Conservation (phyloP, 2,888 invertebrate genomes). For the Cryptocheilus praepositus region DNA sequence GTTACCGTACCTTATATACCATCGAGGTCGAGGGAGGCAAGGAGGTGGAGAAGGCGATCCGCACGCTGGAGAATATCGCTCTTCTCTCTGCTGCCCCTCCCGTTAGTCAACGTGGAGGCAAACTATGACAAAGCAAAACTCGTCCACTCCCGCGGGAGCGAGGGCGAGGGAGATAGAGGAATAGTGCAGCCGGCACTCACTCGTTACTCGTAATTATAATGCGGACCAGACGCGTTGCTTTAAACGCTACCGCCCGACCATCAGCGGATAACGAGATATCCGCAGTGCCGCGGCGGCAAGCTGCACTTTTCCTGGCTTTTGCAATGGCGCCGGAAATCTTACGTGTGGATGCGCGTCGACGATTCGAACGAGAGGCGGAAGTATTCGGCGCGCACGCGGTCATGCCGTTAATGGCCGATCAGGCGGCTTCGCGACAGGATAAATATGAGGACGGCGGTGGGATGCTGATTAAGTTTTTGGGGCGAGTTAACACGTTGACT, state of each 20-base stretch:
- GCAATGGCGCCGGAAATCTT: too few relatives aligned
- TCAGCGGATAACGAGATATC: slow-evolving; percentile 32
- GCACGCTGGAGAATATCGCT: slow-evolving; percentile 18
- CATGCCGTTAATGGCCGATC: too few relatives aligned
- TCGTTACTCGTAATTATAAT: slow-evolving; percentile 16
- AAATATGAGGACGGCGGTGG: too few relatives aligned
- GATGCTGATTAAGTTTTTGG: too few relatives aligned
- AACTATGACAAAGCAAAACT: slow-evolving; percentile 52
- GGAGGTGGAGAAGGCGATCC: slow-evolving; percentile 18
- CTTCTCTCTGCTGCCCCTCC: slow-evolving; percentile 20
- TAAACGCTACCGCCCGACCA: slow-evolving; percentile 24
- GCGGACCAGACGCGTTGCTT: slow-evolving; percentile 24
- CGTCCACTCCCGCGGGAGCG: slow-evolving; percentile 42
- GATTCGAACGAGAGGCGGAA: too few relatives aligned
- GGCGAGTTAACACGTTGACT: too few relatives aligned
- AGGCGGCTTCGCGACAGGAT: too few relatives aligned
- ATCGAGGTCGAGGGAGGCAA: slow-evolving; percentile 3
- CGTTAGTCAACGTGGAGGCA: slow-evolving; percentile 37
- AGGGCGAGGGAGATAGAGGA: background rate
- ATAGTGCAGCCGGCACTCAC: background rate
- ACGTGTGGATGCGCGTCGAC: too few relatives aligned
- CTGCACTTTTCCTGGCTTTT: too few relatives aligned
- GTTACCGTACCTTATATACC: slow-evolving; percentile 63
- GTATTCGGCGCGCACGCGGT: too few relatives aligned
- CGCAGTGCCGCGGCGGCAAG: slow-evolving; percentile 11